Evolutionary conservation across 2,797 vertebrate species (phyloP), one percentile per base, ranked within the genome.

Genomic region (Poecilia velifera): DNA sequence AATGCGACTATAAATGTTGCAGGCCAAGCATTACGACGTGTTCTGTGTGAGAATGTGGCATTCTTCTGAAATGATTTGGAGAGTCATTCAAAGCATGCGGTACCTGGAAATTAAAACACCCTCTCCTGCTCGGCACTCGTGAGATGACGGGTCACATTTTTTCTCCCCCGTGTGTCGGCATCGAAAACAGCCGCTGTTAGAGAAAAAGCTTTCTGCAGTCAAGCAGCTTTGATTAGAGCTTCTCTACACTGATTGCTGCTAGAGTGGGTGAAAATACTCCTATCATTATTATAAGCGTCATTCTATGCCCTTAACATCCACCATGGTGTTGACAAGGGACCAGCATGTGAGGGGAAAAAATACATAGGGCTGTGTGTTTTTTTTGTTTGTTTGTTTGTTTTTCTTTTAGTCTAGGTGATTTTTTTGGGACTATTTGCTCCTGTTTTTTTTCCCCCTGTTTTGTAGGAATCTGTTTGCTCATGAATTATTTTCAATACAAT

Each of bases 261-360:
- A 84, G 77, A 89, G 85, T 76, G 73, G 80, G 76, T 89, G 75
- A 90, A 89, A 90, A 87, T 86, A 84, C 84, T 78, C 77, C 73
- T 82, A 72, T 72, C 79, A 72, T 88, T 84, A 87, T 89, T 78
- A 86, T 75, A 77, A 87, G 78, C 5, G 0, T 77, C 78, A 77
- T 55, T 82, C 64, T 49, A 39, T 78, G 68, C 81, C 74, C 76
- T 86, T 82, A 84, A 88, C 47, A 74, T 45, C 82, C 78, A 49
- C 83, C 78, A 49, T 73, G 73, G 16, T 4, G 13, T 4, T 46
- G 76, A 76, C 74, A 78, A 68, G 36, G 31, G 70, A 83, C 74
- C 71, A 55, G 18, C 41, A 70, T 8, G 80, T 49, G 72, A 73
- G 39, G 3, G 72, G 81, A 81, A 82, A 77, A n/a, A 79, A 25